Evolutionary conservation across 1,140 invertebrate species (phyloP), one percentile per base, ranked within the genome.

Genomic region (Pararge aegeria): DNA sequence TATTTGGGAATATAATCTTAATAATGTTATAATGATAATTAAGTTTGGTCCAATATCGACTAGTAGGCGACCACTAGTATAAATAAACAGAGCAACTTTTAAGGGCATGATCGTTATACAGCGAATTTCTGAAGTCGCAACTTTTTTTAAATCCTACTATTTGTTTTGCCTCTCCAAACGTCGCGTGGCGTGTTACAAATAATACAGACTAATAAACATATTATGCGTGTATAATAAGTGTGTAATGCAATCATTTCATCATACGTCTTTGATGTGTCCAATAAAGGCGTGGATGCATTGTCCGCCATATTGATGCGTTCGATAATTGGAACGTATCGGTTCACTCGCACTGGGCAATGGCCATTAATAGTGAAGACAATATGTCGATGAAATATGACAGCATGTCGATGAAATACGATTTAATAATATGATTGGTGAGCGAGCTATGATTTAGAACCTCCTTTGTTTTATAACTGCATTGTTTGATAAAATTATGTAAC

Each of bases 281-380:
- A 46, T 46, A 46, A 46, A 46, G 9, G 19, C 42, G 42, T n/a
- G 42, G 16, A 46, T 46, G 16, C 42, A 16, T 46, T 46, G 16
- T 16, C 42, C 16, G 18, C 42, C 18, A 46, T 46, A 46, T 46
- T 20, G 42, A 46, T 46, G 42, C 42, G 5, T 46, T 20, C 42
- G 19, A 5, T 46, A 46, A 46, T 46, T 46, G 42, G 42, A 46
- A 46, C 42, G 42, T 46, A 46, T 46, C 42, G 42, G 18, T 46
- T 46, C 42, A 46, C 5, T 46, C 42, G 16, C 10, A 46, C 42
- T 46, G 18, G 42, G 18, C 16, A 46, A 46, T 19, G 16, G 16
- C 42, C 42, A 19, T 46, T 46, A 21, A 42, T 42, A 42, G 38
- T 42, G 38, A 42, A 42, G 42, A 16, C 16, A 19, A 46, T 46